Percentiles rank a stretch among this genome's conserved stretches.
Conservation (phyloP, 1,140 invertebrate species). For the Hydropsyche tenuis region DNA sequence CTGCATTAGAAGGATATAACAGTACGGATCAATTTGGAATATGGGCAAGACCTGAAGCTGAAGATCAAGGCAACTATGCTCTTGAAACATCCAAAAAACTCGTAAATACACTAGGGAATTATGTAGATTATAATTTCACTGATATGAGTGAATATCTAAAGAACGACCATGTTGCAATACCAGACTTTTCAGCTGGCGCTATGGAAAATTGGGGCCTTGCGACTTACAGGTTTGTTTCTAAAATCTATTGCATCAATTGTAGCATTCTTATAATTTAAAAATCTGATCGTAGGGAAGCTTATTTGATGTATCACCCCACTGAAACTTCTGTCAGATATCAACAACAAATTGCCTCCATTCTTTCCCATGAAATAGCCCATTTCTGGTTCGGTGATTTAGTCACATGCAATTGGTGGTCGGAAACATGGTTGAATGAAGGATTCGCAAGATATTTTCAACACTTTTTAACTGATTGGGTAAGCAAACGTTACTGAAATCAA, state of each 20-base stretch:
- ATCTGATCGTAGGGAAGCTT: constrained; percentile 62
- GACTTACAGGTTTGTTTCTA: constrained; percentile 74
- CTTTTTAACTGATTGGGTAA: constrained; percentile 56
- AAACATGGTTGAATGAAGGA: constrained; percentile 74
- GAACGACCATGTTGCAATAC: constrained; percentile 30
- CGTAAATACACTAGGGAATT: neutral
- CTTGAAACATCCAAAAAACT: constrained; percentile 19
- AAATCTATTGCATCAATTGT: constrained; percentile 4
- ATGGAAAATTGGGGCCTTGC: constrained; percentile 92
- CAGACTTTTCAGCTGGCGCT: constrained; percentile 68
- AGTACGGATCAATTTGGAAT: constrained; percentile 4
- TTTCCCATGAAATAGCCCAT: constrained; percentile 71
- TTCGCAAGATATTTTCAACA: constrained; percentile 61
- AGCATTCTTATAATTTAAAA: neutral
- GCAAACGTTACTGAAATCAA: neutral
- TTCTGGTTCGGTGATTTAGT: constrained; percentile 75
- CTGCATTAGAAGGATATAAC: constrained; percentile 55
- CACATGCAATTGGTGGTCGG: constrained; percentile 73
- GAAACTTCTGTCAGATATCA: constrained; percentile 60
- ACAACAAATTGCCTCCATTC: constrained; percentile 64
- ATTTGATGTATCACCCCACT: constrained; percentile 63
- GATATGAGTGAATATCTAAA: constrained; percentile 16
- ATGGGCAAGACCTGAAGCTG: constrained; percentile 51
- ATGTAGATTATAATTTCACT: constrained; percentile 54
- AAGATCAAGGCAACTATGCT: neutral